phyloP scores from a whole-genome alignment of 1,140 invertebrate species.

The Epicauta chinensis region DNA sequence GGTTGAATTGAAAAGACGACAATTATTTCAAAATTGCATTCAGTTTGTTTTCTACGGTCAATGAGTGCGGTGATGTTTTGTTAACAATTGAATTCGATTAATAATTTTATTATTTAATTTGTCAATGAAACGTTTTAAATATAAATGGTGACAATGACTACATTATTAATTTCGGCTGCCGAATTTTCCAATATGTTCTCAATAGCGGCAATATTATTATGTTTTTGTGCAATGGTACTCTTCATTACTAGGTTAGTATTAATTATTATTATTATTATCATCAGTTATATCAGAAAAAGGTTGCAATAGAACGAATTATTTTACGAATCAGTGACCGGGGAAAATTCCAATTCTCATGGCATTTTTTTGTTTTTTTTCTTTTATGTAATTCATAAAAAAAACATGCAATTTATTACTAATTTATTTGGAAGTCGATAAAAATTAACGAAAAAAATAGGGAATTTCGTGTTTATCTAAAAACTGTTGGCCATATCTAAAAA shows the following conservation, averaged over 20 bases:
- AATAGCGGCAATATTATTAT: constrained; percentile 52
- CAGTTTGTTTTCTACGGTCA: not conserved
- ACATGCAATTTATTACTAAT: not conserved
- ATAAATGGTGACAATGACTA: constrained; percentile 45
- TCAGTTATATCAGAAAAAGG: not conserved
- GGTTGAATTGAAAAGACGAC: not conserved
- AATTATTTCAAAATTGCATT: not conserved
- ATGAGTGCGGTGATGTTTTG: not conserved
- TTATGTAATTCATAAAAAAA: too few relatives aligned
- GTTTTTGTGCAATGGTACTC: constrained; percentile 54
- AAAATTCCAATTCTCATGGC: too few relatives aligned
- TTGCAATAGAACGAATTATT: too few relatives aligned
- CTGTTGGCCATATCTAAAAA: not conserved
- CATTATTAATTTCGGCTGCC: constrained; percentile 55
- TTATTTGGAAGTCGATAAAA: not conserved
- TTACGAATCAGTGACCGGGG: too few relatives aligned
- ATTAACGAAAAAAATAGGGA: not conserved
- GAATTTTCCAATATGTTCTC: constrained; percentile 57
- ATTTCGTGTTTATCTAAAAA: not conserved
- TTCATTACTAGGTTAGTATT: constrained; percentile 52
- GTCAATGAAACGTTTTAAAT: too few relatives aligned
- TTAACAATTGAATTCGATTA: not conserved
- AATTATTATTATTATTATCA: constrained; percentile 7
- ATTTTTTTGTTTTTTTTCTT: too few relatives aligned
- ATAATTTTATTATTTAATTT: not conserved